Conservation (phyloP, 2,797 vertebrate genomes). For the Enoplosus armatus region DNA sequence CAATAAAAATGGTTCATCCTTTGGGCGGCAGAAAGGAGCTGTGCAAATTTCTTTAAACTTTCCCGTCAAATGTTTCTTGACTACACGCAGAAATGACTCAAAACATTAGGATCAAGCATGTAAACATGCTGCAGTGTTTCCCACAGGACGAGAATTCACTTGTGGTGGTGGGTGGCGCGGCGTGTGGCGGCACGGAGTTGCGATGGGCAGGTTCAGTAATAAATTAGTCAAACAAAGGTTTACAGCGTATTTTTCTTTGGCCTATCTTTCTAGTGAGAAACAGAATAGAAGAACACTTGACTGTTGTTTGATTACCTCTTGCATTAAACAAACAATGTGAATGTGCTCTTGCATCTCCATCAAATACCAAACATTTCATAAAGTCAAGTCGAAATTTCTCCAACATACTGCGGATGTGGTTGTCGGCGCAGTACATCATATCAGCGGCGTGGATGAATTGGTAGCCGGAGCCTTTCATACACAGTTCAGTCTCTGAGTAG, state of each 20-base stretch:
- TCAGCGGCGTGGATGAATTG: constrained; percentile 89
- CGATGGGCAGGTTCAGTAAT: no score
- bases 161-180: no score
- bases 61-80: neutral
- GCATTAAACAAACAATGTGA: neutral
- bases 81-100: neutral
- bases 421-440: constrained; percentile 89
- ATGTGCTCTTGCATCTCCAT: neutral
- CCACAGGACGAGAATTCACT: no score
- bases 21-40: neutral
- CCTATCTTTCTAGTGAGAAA: neutral
- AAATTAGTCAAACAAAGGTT: no score
- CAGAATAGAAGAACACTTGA: neutral
- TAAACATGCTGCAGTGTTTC: neutral
- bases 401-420: constrained; percentile 85
- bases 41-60: neutral
- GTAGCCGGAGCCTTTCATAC: constrained; percentile 87
- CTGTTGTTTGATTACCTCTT: neutral
- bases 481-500: constrained; percentile 85
- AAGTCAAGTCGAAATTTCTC: rapidly evolving
- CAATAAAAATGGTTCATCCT: neutral
- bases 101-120: neutral
- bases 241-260: neutral
- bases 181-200: no score
- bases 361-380: neutral